Conservation (phyloP, 2,888 invertebrate genomes). For the Drosophila emarginata region DNA sequence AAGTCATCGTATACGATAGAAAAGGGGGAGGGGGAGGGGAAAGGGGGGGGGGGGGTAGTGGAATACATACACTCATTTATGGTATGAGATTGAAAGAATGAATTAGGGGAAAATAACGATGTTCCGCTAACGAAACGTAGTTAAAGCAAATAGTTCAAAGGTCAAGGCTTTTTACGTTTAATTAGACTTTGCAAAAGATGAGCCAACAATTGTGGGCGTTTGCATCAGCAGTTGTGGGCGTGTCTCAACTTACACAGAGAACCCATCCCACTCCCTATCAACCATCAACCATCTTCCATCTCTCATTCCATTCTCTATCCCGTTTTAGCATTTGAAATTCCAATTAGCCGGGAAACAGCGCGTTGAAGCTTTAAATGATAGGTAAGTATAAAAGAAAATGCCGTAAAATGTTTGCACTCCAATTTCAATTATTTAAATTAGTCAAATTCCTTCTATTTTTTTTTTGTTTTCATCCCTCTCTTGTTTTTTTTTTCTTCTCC, state of each 20-base stretch:
- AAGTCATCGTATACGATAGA: not conserved
- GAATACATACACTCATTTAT: slow-evolving; percentile 34
- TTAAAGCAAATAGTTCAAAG: slow-evolving; percentile 51
- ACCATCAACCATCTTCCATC: no score
- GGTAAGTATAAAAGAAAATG: slow-evolving; percentile 3
- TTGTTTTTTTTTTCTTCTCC: not conserved
- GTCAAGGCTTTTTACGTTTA: slow-evolving; percentile 64
- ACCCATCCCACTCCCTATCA: not conserved
- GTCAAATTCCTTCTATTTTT: not conserved
- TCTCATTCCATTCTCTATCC: no score
- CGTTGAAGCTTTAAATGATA: not conserved
- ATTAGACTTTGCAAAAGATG: slow-evolving; percentile 42
- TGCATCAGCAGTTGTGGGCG: not conserved
- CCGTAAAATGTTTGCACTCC: slow-evolving; percentile 5
- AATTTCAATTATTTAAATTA: slow-evolving; percentile 9
- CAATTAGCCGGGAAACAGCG: slow-evolving; percentile 35
- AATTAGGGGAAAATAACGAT: not conserved
- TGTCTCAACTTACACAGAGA: not conserved
- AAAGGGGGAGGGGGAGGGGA: no score
- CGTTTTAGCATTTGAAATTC: slow-evolving; percentile 40
- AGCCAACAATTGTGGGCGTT: slow-evolving; percentile 6
- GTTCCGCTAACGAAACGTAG: slow-evolving; percentile 16
- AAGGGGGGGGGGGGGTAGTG: no score
- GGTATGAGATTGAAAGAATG: not conserved
- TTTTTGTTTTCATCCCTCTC: not conserved